phyloP scores from a whole-genome alignment of 1,140 invertebrate species.

The Hyles vespertilio region DNA sequence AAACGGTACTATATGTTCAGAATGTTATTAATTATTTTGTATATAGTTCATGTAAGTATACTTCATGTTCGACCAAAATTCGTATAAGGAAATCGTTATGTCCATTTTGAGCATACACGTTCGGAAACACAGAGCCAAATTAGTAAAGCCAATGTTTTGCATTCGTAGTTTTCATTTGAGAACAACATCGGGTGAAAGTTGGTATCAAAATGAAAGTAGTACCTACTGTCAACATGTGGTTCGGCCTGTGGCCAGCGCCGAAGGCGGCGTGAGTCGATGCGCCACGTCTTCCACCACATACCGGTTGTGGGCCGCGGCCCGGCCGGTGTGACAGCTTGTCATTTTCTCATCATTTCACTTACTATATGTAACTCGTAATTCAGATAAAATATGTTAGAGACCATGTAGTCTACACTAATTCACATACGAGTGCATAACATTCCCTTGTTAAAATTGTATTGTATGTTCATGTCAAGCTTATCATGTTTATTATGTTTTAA shows the following conservation, averaged over 20 bases:
- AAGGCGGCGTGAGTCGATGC: constrained; percentile 1
- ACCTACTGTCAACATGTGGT: constrained; percentile 44
- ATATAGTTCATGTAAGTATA: no score
- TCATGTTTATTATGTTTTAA: no score
- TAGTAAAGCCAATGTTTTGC: constrained; percentile 29
- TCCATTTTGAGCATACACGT: not conserved
- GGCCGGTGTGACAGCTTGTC: constrained; percentile 44
- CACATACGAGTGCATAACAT: no score
- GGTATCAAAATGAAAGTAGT: constrained; percentile 70
- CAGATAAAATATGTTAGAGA: no score
- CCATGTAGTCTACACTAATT: no score
- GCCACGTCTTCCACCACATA: constrained; percentile 19
- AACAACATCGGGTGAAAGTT: constrained; percentile 61
- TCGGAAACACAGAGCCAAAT: constrained; percentile 4
- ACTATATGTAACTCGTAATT: no score
- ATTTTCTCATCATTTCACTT: constrained; percentile 61
- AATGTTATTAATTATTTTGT: no score
- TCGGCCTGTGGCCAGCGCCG: constrained; percentile 20
- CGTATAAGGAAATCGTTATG: no score
- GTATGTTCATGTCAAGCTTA: no score
- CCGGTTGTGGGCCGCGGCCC: constrained; percentile 25
- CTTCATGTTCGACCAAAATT: no score
- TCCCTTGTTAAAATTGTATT: no score
- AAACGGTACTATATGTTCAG: no score
- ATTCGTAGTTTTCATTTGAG: constrained; percentile 58